A percentile compares a stretch with the other conserved stretches of the same genome.
These are phyloP conservation scores for Mycetomoellerius zeteki DNA, from an alignment of 1,140 invertebrate genomes.

Conservation along the genomic window DNA sequence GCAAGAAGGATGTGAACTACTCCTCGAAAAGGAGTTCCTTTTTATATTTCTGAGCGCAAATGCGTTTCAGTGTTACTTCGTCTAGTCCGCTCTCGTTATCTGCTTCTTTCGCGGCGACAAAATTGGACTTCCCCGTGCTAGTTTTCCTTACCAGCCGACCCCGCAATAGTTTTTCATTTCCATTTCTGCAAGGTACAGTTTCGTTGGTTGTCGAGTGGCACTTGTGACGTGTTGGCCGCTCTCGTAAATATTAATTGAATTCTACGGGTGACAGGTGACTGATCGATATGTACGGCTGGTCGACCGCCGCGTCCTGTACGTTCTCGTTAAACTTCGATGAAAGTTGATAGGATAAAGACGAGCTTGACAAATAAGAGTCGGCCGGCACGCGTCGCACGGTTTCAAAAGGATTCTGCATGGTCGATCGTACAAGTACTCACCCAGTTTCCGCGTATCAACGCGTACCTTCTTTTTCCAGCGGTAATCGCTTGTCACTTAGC, in stretches of 20 bases:
- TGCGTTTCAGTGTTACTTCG: constrained; percentile 42
- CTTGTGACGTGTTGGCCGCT: constrained; percentile 32
- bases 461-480: neutral
- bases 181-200: constrained; percentile 35
- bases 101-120: constrained; percentile 45
- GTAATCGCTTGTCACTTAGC: constrained; percentile 4
- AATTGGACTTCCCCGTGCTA: constrained; percentile 36
- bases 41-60: constrained; percentile 38
- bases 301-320: constrained; percentile 25
- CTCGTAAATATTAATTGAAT: constrained; percentile 63
- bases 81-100: constrained; percentile 27
- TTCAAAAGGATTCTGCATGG: neutral
- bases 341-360: constrained; percentile 57
- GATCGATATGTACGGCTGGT: constrained; percentile 48
- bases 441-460: neutral
- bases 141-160: neutral
- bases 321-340: constrained; percentile 52
- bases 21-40: neutral
- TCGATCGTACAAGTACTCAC: constrained; percentile 30
- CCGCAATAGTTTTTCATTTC: constrained; percentile 45
- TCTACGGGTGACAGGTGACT: constrained; percentile 56
- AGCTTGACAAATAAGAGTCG: constrained; percentile 51
- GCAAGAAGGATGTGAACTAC: neutral
- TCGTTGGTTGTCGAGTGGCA: constrained; percentile 34
- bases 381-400: constrained; percentile 19